Conservation (phyloP, 2,888 invertebrate species). For the Drosophila barbarae region DNA sequence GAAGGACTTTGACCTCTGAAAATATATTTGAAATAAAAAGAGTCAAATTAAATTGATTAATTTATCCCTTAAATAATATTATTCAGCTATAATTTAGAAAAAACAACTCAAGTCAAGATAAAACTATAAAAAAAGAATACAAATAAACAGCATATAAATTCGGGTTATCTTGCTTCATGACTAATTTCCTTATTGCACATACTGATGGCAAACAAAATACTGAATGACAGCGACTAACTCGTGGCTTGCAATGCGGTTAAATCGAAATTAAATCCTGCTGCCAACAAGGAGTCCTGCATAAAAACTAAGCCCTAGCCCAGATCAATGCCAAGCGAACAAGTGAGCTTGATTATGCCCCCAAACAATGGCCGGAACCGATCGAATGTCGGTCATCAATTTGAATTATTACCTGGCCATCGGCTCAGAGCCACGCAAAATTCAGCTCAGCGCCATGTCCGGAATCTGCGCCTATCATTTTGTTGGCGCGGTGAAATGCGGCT, state of each 20-base stretch:
- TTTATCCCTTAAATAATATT: not conserved
- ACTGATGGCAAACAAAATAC: too few species aligned
- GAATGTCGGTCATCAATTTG: constrained; percentile 39
- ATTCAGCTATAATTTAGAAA: not conserved
- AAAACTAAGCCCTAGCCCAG: constrained; percentile 1
- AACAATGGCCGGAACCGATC: constrained; percentile 19
- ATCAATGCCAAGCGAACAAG: constrained; percentile 13
- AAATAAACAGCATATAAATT: too few species aligned
- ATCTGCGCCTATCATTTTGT: constrained; percentile 28
- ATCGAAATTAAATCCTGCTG: constrained; percentile 5
- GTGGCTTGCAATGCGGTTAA: not conserved
- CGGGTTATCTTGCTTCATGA: too few species aligned
- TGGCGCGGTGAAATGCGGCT: constrained; percentile 52
- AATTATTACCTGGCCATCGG: constrained; percentile 30
- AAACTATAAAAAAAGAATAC: too few species aligned
- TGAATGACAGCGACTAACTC: not conserved
- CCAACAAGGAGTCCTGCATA: not conserved
- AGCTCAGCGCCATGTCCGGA: constrained; percentile 6
- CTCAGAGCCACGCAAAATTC: constrained; percentile 3
- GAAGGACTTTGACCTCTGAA: not conserved
- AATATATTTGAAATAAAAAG: not conserved
- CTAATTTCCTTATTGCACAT: not conserved
- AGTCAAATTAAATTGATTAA: too few species aligned
- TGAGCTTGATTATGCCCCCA: constrained; percentile 17
- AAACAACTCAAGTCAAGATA: too few species aligned